These are phyloP conservation scores for Acronicta alni DNA, from an alignment of 2,888 invertebrate species.

Conservation along the genomic window DNA sequence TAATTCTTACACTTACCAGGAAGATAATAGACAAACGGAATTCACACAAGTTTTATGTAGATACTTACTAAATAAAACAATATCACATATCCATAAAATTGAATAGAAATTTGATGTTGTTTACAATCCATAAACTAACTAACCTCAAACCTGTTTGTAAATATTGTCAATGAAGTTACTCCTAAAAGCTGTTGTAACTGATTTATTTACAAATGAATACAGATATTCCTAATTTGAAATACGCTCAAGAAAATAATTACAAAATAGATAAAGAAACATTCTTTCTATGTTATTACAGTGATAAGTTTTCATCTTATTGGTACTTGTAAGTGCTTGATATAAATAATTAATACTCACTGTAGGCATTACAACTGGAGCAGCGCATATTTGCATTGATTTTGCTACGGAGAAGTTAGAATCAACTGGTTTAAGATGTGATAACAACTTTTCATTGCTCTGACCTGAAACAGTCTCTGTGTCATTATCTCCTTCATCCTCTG, in stretches of 20 bases:
- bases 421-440: constrained; percentile 89
- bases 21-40: no score
- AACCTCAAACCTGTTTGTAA: not conserved
- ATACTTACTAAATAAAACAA: no score
- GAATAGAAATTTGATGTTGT: no score
- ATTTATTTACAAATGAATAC: not conserved
- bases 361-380: constrained; percentile 95
- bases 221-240: not conserved
- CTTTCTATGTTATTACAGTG: no score
- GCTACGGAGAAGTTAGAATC: constrained; percentile 90
- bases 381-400: constrained; percentile 92
- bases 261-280: not conserved
- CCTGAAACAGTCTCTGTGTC: constrained; percentile 74
- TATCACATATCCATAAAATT: no score
- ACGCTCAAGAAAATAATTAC: not conserved
- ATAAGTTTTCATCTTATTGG: no score
- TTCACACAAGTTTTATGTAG: no score
- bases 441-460: constrained; percentile 78
- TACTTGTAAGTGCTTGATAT: not conserved
- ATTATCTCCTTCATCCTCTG: constrained; percentile 91
- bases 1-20: no score
- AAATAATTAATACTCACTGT: constrained; percentile 89
- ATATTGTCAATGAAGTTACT: not conserved
- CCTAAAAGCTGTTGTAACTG: not conserved
- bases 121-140: not conserved